Base-by-base conservation (phyloP, 2,113 vertebrate genomes). In the Crotalus horridus region DNA sequence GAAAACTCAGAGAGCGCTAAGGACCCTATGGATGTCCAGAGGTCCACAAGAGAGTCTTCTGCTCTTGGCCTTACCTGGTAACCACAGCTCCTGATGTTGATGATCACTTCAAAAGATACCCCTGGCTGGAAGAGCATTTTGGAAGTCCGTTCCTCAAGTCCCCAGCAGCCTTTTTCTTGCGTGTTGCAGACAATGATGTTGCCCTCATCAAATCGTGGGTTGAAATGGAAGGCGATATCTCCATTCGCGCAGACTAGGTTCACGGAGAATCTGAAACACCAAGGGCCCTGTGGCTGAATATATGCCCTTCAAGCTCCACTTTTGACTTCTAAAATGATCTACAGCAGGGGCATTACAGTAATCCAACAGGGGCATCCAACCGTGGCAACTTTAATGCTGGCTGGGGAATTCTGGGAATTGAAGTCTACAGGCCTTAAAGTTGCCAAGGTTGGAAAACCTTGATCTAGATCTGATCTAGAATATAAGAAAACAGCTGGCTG, bases 111-210 rank as follows among this genome's bases (percentile, higher is more conserved):
- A 43, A 99, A 99, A 95, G 89, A 2, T 0, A 90, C 0, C 0
- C 98, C 98, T 89, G 96, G 98, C 24, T 0, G 1, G 96, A 99
- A 98, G 13, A 98, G 98, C 98, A 98, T 98, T 1, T 93, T 94
- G 0, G 39, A 95, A 21, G 97, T 96, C 93, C 92, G 98, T 48
- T 98, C 98, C 94, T 98, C 98, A 0, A 13, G 87, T 1, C 95
- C 97, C 98, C 98, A 99, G 20, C 17, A 1, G 0, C 97, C 97
- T 0, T 93, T 64, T 93, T 97, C 95, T 39, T 94, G 87, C 0
- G 96, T 81, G 96, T 99, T 99, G 95, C 98, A 98, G 0, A 92
- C 92, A 10, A 99, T 97, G 91, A 99, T 98, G 96, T 98, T 98
- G 98, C 97, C 93, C 87, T 98, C 97, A 0, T 98, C 97, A 11